Base-by-base conservation (phyloP, 2,888 invertebrate genomes). In the Incurvaria masculella region DNA sequence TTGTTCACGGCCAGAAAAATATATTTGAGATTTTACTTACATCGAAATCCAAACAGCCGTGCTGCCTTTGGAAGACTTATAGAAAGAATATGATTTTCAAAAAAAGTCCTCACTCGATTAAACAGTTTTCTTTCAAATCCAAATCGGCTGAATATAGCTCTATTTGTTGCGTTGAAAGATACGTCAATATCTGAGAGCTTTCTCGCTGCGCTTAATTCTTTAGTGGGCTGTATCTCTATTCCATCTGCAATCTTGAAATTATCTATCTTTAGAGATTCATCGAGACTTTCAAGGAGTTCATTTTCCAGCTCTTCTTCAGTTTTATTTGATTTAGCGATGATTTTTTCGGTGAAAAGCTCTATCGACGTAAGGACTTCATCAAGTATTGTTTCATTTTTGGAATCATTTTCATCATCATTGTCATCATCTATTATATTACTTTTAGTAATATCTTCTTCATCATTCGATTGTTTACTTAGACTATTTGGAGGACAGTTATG, bases 1-100 rank as follows among this genome's bases (percentile, higher is more conserved):
- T n/a, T n/a, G n/a, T n/a, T n/a, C n/a, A n/a, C n/a, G n/a, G n/a
- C n/a, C n/a, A n/a, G n/a, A n/a, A n/a, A n/a, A n/a, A n/a, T n/a
- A n/a, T n/a, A n/a, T n/a, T n/a, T n/a, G n/a, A n/a, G n/a, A n/a
- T n/a, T 21, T 19, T 64, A 79, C 78, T 76, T 67, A 85, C 85
- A 83, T 61, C 81, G 72, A 51, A 86, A 81, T 55, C 85, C 83
- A 49, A 86, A 76, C 42, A 84, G 69, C 52, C 85, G 76, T 1
- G 86, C 86, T 11, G 86, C 82, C 61, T 85, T 82, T 1, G 88
- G 85, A 44, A 89, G 60, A 58, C 85, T 84, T 8, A 90, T 81
- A 23, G 84, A 82, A 21, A 89, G 60, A 42, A 81, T 81, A 65
- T 84, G 87, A 47, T 73, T 81, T 45, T 81, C 73, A 2, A 82